These are phyloP conservation scores for Drosophila nikananu DNA, from an alignment of 1,140 invertebrate species.

Conservation along the genomic window DNA sequence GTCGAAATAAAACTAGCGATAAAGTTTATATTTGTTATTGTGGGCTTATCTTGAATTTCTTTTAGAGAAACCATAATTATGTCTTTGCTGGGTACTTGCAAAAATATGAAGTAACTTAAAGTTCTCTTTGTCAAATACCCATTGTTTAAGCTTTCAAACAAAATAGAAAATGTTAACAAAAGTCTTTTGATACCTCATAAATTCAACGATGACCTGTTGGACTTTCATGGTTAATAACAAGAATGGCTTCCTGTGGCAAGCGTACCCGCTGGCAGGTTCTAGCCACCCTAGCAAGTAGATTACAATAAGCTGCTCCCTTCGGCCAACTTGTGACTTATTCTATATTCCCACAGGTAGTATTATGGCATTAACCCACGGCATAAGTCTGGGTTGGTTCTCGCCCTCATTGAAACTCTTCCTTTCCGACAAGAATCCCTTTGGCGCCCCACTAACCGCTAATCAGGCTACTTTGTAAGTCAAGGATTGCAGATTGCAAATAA, in stretches of 20 bases:
- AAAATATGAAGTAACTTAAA: background rate
- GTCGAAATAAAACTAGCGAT: constrained; percentile 5
- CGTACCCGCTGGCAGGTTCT: constrained; percentile 7
- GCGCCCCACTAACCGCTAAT: background rate
- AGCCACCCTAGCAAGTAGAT: constrained; percentile 9
- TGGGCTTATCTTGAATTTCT: background rate
- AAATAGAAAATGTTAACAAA: background rate
- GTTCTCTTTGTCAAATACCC: background rate
- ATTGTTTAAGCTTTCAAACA: background rate
- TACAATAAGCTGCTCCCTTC: background rate
- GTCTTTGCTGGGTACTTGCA: background rate
- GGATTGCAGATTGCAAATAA: background rate
- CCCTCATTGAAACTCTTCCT: background rate
- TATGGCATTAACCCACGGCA: constrained; percentile 12
- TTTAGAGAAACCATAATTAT: background rate
- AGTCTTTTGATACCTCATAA: background rate
- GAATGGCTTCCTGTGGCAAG: background rate
- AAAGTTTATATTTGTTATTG: background rate
- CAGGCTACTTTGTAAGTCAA: constrained; percentile 7
- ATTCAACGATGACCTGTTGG: background rate
- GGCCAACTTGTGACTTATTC: background rate
- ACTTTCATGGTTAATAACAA: background rate
- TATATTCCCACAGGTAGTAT: background rate
- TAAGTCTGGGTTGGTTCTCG: constrained; percentile 32
- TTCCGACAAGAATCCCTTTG: constrained; percentile 10